Evolutionary conservation across 2,797 vertebrate species (phyloP).

Genomic region (Amazona ochrocephala): DNA sequence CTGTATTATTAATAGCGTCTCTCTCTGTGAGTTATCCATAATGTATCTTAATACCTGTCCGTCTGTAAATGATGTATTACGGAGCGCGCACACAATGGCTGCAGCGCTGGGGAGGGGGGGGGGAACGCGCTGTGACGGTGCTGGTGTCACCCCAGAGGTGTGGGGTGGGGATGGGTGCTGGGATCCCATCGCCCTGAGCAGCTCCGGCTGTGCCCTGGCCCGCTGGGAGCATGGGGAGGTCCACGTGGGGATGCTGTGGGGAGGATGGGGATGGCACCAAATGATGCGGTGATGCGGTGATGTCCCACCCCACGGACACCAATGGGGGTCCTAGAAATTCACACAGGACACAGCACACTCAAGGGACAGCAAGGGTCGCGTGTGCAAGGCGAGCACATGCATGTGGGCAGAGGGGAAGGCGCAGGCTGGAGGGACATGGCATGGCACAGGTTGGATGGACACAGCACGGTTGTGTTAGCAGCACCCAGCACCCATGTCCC

Average conservation of each 20-base stretch:
- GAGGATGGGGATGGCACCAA: neutral
- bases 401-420: neutral
- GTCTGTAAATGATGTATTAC: slow-evolving; percentile 41
- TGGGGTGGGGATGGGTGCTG: neutral
- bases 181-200: accelerated
- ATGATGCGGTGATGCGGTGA: accelerated
- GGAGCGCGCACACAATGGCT: neutral
- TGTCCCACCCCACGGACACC: neutral
- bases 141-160: neutral
- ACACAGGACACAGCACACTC: accelerated
- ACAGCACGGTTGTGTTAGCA: neutral
- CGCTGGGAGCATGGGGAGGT: neutral
- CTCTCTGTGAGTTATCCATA: slow-evolving; percentile 67
- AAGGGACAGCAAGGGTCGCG: neutral
- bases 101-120: neutral
- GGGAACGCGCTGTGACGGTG: neutral
- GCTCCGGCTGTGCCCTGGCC: neutral
- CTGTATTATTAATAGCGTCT: slow-evolving; percentile 78
- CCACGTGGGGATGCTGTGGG: neutral
- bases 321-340: neutral
- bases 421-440: accelerated
- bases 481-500: neutral
- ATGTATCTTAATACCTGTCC: slow-evolving; percentile 72
- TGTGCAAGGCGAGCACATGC: neutral
- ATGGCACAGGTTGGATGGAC: neutral